A percentile compares a stretch with the other conserved stretches of the same genome.
Conservation (phyloP, 1,140 invertebrate species). For the Macrobrachium rosenbergii region DNA sequence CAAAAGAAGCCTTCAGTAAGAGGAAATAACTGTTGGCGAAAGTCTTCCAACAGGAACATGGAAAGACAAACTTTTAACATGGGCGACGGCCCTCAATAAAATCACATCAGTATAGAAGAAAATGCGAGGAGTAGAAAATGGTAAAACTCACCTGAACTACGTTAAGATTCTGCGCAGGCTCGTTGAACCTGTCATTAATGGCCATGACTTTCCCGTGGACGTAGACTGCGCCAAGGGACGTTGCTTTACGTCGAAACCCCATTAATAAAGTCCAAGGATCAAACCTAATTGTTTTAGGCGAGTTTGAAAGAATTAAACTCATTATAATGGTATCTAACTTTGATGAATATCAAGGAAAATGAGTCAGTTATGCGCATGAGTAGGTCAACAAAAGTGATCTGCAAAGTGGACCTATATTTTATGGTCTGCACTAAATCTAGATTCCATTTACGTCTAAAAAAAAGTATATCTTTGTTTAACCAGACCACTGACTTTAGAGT, state of each 20-base stretch:
- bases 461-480: too few relatives aligned
- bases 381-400: too few relatives aligned
- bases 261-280: constrained; percentile 87
- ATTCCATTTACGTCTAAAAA: too few relatives aligned
- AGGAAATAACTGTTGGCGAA: too few relatives aligned
- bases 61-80: too few relatives aligned
- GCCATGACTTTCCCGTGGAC: constrained; percentile 81
- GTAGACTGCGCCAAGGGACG: constrained; percentile 82
- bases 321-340: neutral
- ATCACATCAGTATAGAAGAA: neutral
- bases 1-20: too few relatives aligned
- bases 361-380: too few relatives aligned
- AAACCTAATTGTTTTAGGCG: constrained; percentile 74
- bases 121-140: neutral
- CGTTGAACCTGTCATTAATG: neutral
- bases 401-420: too few relatives aligned
- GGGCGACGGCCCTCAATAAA: neutral
- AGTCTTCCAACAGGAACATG: too few relatives aligned
- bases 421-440: too few relatives aligned
- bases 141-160: constrained; percentile 9
- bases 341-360: too few relatives aligned
- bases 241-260: constrained; percentile 83
- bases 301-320: neutral
- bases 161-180: constrained; percentile 12
- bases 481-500: too few relatives aligned